Base-by-base conservation (phyloP, 2,797 vertebrate species). In the Pangasius macronema region DNA sequence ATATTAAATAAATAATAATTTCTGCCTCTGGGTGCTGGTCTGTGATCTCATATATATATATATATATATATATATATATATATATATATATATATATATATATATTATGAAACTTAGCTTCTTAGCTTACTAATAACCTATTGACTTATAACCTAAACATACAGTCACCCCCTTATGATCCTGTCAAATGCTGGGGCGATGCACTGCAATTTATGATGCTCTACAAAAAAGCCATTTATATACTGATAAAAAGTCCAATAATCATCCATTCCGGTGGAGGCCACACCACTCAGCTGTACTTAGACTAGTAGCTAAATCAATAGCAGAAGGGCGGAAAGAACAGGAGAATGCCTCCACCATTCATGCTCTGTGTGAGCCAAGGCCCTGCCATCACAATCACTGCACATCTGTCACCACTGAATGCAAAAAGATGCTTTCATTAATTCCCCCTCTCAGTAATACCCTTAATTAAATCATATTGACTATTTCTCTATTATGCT, bases 391-490 rank as follows among this genome's bases (percentile, higher is more conserved):
- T 89, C 88, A 91, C 90, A 91, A 91, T 92, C 88, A 87, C 83
- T 59, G 84, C 88, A 92, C 91, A 92, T 92, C 90, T 93, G 89
- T 89, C 89, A 90, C 84, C 72, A 53, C 68, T 93, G 88, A 92
- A 93, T 91, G 87, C 86, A 88, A 85, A 85, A 89, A 88, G 18
- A 91, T 87, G 88, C 87, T 87, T 91, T 88, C 88, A 91, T 90
- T 92, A 85, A 91, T 90, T 91, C 91, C 90, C 87, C 80, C 84
- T 90, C 90, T 89, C 87, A 91, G 91, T 93, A 90, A 93, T 92
- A 91, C 83, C 90, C 89, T 92, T 92, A 91, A 93, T 93, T 92
- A 92, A 91, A 93, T 93, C 89, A 82, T 88, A 93, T 92, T 91
- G 88, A 93, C 90, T 91, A 91, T 90, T 87, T 92, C 85, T 89